phyloP scores from a whole-genome alignment of 2,888 invertebrate genomes.

The Rotaria magnacalcarata region DNA sequence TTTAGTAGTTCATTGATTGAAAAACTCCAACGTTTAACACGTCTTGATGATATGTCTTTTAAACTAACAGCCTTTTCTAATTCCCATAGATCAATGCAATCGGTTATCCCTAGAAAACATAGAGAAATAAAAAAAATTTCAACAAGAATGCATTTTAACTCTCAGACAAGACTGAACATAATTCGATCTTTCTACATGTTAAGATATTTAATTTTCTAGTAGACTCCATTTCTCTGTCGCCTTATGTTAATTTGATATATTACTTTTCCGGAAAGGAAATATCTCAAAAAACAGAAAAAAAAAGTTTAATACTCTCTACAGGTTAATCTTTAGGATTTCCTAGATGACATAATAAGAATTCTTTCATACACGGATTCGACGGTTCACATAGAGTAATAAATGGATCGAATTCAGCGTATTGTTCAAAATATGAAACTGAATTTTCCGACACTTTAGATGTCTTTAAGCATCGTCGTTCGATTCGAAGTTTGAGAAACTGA shows the following conservation, averaged over 20 bases:
- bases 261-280: too few species aligned
- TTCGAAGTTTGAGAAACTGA: conserved; percentile 69
- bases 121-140: not conserved
- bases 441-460: conserved; percentile 48
- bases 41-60: conserved; percentile 59
- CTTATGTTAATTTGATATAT: too few species aligned
- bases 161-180: too few species aligned
- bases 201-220: too few species aligned
- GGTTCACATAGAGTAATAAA: conserved; percentile 68
- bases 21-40: conserved; percentile 91
- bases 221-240: too few species aligned
- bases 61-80: conserved; percentile 73
- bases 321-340: too few species aligned
- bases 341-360: too few species aligned
- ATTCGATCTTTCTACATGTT: too few species aligned
- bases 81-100: conserved; percentile 93
- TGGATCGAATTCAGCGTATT: conserved; percentile 91
- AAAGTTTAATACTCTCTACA: too few species aligned
- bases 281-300: too few species aligned
- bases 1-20: conserved; percentile 85
- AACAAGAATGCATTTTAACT: too few species aligned
- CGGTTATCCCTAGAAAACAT: conserved; percentile 83
- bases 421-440: conserved; percentile 83
- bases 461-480: conserved; percentile 76
- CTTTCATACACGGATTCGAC: conserved; percentile 38